Evolutionary conservation across 2,888 invertebrate genomes (phyloP), one percentile per base, ranked within the genome.

Genomic region (Dastarcus helophoroides): DNA sequence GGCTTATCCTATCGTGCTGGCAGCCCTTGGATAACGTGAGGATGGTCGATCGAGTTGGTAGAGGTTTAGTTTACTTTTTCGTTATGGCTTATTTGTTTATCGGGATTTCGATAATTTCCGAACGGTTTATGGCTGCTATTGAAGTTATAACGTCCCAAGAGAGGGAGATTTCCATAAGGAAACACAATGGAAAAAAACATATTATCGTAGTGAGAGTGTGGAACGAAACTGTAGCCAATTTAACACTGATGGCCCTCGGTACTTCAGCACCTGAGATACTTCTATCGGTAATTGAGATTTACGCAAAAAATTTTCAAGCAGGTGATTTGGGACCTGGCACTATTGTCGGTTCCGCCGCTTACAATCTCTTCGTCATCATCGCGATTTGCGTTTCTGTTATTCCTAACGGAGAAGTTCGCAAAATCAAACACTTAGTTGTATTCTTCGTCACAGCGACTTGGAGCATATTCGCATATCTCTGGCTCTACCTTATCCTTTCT

Each of bases 181-280:
- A 85, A 42, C 78, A 84, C 41, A 85, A 84, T 51, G 88, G 89
- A 38, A 86, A 89, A 38, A 76, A 75, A 8, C 86, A 91, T 53
- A 83, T 85, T 46, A 83, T 86, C 45, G 82, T 81, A 29, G 95
- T 98, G 9, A 73, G 95, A 35, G 85, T 98, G 35, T 98, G 98
- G 98, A 98, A 98, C 63, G 97, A 97, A 61, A 97, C 98, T 2
- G 97, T 98, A 23, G 95, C 95, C 41, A 98, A 98, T 64, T 67
- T 98, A 45, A 98, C 97, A 3, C 70, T 98, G 31, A 98, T 98
- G 98, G 98, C 98, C 8, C 65, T 98, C 32, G 97, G 98, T 2
- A 95, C 95, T 12, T 95, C 94, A 48, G 97, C 97, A 2, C 98
- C 98, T 1, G 98, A 98, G 65, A 98, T 98, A 56, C 67, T 98